These are phyloP conservation scores for Ladona fulva DNA, from an alignment of 1,140 invertebrate species.

Conservation along the genomic window DNA sequence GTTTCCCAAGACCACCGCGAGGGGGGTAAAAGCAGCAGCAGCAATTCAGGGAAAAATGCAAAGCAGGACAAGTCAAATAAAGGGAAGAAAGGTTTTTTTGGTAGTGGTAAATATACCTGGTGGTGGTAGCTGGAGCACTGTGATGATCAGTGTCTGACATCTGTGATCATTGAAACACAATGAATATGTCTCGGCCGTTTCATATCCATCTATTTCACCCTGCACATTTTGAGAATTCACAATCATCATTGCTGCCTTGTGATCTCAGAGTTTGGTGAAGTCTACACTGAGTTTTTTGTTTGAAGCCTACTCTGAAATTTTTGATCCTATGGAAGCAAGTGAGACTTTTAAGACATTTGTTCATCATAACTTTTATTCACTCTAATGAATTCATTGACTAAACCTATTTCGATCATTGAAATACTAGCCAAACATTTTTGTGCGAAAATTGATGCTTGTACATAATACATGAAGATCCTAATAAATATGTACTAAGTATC, in stretches of 20 bases:
- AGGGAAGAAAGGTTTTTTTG: conserved; percentile 71
- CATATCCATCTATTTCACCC: conserved; percentile 3
- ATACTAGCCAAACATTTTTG: not conserved
- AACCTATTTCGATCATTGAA: not conserved
- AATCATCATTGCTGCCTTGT: conserved; percentile 12
- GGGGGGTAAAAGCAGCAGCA: conserved; percentile 26
- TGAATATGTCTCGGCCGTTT: conserved; percentile 1
- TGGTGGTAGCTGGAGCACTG: conserved; percentile 43
- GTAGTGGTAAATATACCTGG: conserved; percentile 64
- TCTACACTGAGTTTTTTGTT: not conserved
- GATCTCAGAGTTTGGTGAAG: conserved; percentile 13
- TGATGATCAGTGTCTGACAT: conserved; percentile 16
- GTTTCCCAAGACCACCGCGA: conserved; percentile 32
- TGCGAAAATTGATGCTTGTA: not conserved
- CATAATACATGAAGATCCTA: not conserved
- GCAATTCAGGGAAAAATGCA: conserved; percentile 32
- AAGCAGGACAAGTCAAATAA: conserved; percentile 44
- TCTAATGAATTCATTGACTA: not conserved
- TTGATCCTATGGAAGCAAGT: not conserved
- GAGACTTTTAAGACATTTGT: not conserved
- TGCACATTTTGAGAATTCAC: not conserved
- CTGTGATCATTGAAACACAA: conserved; percentile 12
- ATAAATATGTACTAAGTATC: not conserved
- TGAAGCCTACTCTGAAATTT: not conserved
- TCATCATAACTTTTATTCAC: not conserved